A percentile compares a stretch with the other conserved stretches of the same genome.
These are phyloP conservation scores for Rhodeus uyekii DNA, from an alignment of 2,797 vertebrate species.

Conservation along the genomic window DNA sequence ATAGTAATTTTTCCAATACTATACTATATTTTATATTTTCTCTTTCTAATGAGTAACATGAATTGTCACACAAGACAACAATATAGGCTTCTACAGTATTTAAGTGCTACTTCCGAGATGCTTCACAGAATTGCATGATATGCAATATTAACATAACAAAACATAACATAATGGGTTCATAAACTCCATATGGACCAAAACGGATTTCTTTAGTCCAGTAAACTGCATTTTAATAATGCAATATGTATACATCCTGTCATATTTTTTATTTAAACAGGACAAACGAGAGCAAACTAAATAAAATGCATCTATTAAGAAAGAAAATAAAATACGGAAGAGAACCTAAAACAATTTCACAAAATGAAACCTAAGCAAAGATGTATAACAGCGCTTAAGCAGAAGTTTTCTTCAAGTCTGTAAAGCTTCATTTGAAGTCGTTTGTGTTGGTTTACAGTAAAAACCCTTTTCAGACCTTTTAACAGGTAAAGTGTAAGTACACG, in stretches of 20 bases:
- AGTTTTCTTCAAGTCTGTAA: not conserved
- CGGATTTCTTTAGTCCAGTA: not conserved
- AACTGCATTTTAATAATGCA: not conserved
- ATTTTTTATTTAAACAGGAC: not conserved
- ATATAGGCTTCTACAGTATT: not conserved
- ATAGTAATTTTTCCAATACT: not conserved
- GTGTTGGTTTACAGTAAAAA: not conserved
- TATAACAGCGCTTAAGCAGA: not conserved
- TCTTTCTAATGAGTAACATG: not conserved
- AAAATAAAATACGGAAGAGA: not conserved
- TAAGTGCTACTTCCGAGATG: not conserved
- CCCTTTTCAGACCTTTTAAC: not conserved
- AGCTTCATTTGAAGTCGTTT: not conserved
- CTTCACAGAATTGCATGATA: not conserved
- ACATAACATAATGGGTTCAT: not conserved
- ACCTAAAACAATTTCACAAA: not conserved
- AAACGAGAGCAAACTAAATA: not conserved
- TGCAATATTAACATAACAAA: not conserved
- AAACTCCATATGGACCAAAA: conserved; percentile 2
- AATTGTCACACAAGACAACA: not conserved
- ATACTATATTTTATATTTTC: not conserved
- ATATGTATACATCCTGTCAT: not conserved
- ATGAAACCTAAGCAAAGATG: not conserved
- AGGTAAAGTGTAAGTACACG: too few species aligned
- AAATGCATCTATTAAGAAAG: not conserved